Evolutionary conservation across 2,113 vertebrate genomes (phyloP).

Genomic region (Tor tambroides): DNA sequence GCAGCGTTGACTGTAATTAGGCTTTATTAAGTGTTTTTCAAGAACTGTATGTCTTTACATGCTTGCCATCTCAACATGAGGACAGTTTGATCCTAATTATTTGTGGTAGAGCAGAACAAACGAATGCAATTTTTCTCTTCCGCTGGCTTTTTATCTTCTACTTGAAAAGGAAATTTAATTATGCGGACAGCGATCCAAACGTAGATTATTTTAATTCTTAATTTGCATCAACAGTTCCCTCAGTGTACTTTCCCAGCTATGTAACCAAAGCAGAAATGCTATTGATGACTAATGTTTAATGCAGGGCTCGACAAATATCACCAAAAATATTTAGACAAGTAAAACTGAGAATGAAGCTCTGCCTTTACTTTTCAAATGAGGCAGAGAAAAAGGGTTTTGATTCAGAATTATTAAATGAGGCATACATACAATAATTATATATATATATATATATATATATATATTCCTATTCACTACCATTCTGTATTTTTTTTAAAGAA

Average conservation of each 20-base stretch:
- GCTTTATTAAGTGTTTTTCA: not conserved
- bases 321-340: not conserved
- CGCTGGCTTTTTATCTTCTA: slow-evolving; percentile 19
- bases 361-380: not conserved
- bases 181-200: slow-evolving; percentile 35
- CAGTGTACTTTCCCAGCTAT: not conserved
- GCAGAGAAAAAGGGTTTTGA: not conserved
- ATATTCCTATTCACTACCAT: not conserved
- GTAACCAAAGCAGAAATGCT: slow-evolving; percentile 2
- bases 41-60: slow-evolving; percentile 10
- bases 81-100: slow-evolving; percentile 42
- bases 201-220: slow-evolving; percentile 50
- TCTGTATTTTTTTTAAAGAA: not conserved
- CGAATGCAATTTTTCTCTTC: not conserved
- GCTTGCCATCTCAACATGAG: not conserved
- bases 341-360: not conserved
- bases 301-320: not conserved
- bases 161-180: slow-evolving; percentile 50
- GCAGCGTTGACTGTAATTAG: slow-evolving; percentile 10
- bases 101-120: slow-evolving; percentile 25
- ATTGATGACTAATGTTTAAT: not conserved
- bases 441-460: no score
- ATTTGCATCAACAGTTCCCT: slow-evolving; percentile 41
- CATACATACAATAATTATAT: not conserved
- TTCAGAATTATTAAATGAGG: no score